Conservation (phyloP, 1,140 invertebrate species). For the Delia radicum region DNA sequence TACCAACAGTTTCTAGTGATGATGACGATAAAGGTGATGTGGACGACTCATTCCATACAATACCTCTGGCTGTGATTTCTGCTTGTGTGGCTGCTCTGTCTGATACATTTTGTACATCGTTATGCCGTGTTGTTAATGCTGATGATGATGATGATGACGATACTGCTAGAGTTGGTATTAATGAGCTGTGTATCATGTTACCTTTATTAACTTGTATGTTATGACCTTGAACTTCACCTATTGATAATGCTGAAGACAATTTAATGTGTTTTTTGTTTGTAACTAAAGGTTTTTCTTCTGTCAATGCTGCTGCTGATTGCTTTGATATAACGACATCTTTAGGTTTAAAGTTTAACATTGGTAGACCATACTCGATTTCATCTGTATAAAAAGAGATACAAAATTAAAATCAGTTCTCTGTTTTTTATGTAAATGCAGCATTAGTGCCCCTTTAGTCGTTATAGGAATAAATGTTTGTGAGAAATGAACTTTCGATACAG, state of each 20-base stretch:
- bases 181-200: neutral
- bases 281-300: no score
- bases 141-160: neutral
- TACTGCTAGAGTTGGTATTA: neutral
- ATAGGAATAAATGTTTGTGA: no score
- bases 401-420: neutral
- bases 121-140: neutral
- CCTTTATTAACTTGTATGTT: constrained; percentile 9
- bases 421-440: no score
- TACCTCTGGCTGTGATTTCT: no score
- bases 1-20: constrained; percentile 9
- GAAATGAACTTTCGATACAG: no score
- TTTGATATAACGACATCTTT: no score
- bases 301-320: no score
- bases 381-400: neutral
- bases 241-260: constrained; percentile 31
- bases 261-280: neutral
- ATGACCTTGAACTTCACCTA: constrained; percentile 50
- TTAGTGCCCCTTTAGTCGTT: no score
- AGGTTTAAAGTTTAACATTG: constrained; percentile 4
- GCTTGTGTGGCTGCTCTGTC: no score
- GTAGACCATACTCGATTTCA: neutral
- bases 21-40: neutral
- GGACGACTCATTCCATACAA: no score
- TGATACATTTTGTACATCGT: no score